Evolutionary conservation across 2,888 invertebrate genomes (phyloP).

Genomic region (Callinectes sapidus): DNA sequence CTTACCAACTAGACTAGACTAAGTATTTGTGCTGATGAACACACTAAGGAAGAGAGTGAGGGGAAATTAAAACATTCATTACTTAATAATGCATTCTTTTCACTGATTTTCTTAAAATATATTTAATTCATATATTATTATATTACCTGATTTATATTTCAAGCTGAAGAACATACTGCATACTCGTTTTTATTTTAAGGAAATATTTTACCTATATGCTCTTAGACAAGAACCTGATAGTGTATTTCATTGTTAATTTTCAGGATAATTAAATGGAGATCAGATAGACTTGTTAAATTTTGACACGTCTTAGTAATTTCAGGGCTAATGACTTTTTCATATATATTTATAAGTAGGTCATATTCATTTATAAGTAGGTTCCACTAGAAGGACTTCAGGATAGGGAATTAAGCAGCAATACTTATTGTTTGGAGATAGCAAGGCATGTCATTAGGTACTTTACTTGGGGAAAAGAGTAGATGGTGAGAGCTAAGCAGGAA

Average conservation of each 20-base stretch:
- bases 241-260: background rate
- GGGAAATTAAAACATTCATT: background rate
- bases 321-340: background rate
- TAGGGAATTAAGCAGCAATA: background rate
- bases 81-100: background rate
- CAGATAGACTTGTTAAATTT: background rate
- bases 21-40: background rate
- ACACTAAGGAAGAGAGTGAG: slow-evolving; percentile 27
- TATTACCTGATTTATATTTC: background rate
- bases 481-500: background rate
- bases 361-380: background rate
- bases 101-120: background rate
- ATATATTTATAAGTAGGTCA: background rate
- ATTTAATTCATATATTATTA: background rate
- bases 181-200: background rate
- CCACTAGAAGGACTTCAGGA: background rate
- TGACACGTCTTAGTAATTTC: background rate
- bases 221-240: background rate
- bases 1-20: background rate
- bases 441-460: background rate
- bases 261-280: background rate
- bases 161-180: background rate
- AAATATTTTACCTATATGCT: background rate
- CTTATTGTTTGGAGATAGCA: background rate
- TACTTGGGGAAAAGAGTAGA: background rate